Evolutionary conservation across 2,888 invertebrate genomes (phyloP).

Genomic region (Pseudococcus jackbeardsleyi): DNA sequence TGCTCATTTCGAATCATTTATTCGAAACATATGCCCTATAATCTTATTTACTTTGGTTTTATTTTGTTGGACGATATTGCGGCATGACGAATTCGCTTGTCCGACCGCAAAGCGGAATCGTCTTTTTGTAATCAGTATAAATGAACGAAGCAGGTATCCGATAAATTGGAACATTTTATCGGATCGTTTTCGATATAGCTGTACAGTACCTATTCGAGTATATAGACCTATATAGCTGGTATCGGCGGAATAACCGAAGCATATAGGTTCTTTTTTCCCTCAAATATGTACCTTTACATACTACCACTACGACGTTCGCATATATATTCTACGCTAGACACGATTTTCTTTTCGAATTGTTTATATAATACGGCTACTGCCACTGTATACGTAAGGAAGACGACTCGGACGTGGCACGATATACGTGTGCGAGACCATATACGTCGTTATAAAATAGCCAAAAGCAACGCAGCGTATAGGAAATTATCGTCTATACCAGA

Average conservation of each 20-base stretch:
- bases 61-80: neutral
- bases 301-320: neutral
- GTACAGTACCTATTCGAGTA: too few species aligned
- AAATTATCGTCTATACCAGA: neutral
- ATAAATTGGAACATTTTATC: neutral
- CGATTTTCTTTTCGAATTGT: neutral
- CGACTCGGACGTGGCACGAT: neutral
- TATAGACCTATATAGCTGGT: neutral
- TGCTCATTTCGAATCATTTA: neutral
- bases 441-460: constrained; percentile 1
- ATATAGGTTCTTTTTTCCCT: neutral
- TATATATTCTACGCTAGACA: neutral
- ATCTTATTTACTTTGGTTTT: neutral
- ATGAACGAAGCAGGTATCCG: neutral
- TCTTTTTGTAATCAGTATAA: neutral
- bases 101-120: neutral
- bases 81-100: neutral
- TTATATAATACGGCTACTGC: neutral
- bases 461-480: neutral
- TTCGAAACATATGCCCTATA: neutral
- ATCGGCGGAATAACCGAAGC: neutral
- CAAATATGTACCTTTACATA: neutral
- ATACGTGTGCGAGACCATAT: neutral
- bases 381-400: neutral
- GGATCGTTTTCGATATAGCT: neutral